Evolutionary conservation across 2,113 vertebrate genomes (phyloP).

Genomic region (Muntiacus reevesi): DNA sequence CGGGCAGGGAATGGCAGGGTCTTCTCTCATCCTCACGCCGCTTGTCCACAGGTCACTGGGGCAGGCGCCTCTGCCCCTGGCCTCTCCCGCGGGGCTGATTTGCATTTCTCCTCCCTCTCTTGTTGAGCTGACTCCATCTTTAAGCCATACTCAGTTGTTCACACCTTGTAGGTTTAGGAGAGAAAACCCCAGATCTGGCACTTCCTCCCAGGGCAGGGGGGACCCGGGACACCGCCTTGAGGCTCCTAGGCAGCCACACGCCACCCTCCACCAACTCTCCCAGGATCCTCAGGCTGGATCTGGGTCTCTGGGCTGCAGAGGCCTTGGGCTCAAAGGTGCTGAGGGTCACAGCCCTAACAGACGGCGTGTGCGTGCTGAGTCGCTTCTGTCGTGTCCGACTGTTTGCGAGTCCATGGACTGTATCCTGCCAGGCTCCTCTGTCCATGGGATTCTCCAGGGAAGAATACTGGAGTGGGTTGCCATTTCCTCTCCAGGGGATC

Average conservation of each 20-base stretch:
- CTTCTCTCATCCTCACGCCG: neutral
- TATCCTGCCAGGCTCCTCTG: neutral
- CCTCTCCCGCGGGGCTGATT: neutral
- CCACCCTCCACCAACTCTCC: neutral
- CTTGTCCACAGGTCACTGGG: neutral
- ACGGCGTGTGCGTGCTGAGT: neutral
- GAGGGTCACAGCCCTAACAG: neutral
- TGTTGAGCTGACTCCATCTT: neutral
- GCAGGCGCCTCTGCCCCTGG: neutral
- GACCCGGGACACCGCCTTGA: neutral
- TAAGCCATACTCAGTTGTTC: neutral
- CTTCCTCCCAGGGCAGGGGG: neutral
- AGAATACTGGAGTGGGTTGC: neutral
- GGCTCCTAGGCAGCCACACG: no score
- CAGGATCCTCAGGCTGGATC: neutral
- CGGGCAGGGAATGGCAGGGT: conserved; percentile 29
- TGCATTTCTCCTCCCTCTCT: neutral
- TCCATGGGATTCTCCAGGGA: neutral
- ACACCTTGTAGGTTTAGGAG: neutral
- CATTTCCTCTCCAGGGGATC: neutral
- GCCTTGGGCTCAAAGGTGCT: neutral
- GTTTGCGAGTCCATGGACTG: neutral
- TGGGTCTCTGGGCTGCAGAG: neutral
- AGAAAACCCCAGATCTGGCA: neutral
- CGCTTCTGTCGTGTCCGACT: neutral